A percentile compares a stretch with the other conserved stretches of the same genome.
Evolutionary conservation across 2,113 vertebrate species (phyloP).

Genomic region (Hemicordylus capensis): DNA sequence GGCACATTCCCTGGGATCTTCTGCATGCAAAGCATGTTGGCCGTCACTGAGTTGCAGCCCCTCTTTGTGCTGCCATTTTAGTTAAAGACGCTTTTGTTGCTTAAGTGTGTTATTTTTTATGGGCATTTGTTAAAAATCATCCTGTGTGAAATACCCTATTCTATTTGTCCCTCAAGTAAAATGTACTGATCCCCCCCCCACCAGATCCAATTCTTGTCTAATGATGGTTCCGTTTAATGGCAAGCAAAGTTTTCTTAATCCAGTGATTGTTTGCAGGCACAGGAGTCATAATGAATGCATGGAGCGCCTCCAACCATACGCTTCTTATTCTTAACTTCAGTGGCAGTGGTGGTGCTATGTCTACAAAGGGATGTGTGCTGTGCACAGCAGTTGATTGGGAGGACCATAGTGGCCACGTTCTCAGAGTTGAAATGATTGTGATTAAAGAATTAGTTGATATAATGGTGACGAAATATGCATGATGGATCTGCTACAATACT

Average conservation of each 20-base stretch:
- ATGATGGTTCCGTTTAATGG: not conserved
- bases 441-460: no score
- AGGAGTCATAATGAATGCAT: not conserved
- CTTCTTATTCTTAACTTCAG: not conserved
- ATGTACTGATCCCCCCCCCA: not conserved
- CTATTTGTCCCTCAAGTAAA: not conserved
- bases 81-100: not conserved
- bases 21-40: no score
- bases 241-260: not conserved
- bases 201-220: not conserved
- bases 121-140: not conserved
- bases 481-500: no score
- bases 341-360: not conserved
- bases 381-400: not conserved
- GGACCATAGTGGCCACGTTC: no score
- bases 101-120: not conserved
- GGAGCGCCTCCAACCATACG: not conserved
- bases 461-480: no score
- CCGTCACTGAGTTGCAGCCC: no score
- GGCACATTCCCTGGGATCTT: no score
- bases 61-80: no score
- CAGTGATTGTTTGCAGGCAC: not conserved
- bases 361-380: not conserved
- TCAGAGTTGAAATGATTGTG: no score
- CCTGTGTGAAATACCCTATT: not conserved